Evolutionary conservation across 2,113 vertebrate genomes (phyloP), one percentile per base, ranked within the genome.

Genomic region (Vombatus ursinus): DNA sequence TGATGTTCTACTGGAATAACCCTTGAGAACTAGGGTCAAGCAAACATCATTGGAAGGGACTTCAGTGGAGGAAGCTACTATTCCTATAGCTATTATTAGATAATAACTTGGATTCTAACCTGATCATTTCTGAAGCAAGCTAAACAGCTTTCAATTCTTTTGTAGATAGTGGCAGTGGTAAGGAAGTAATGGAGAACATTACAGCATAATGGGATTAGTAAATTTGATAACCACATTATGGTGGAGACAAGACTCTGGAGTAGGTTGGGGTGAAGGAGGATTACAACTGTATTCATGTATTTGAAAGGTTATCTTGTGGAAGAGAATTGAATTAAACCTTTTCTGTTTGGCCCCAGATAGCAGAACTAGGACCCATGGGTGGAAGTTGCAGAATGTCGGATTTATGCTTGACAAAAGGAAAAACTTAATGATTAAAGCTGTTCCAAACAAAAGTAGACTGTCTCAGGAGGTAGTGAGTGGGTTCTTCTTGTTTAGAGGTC

Each of bases 11-110:
- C 68, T 84, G 68, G 14, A 19, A 8, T 44, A 84, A 4, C 68
- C 37, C 68, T 16, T 84, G 37, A 84, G 68, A 44, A n/a, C 14
- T 19, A 77, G 37, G n/a, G 14, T 7, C 61, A 77, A n/a, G 68
- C 68, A 84, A 44, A 84, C 28, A 84, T 37, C n/a, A 22, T 8
- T 44, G 68, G 68, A 84, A 84, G n/a, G n/a, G 6, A 84, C n/a
- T 84, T 84, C 37, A 84, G 37, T 84, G 68, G 68, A 44, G n/a
- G n/a, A 84, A 84, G 68, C 19, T 84, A 7, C 5, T 44, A 84
- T 84, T n/a, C 16, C n/a, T 84, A 84, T 44, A 77, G 25, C 94
- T 95, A 96, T n/a, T 49, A 24, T 93, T 44, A 90, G 16, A 68
- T 22, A 92, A 49, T 68, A 51, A 53, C 14, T 0, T 90, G 92